Base-by-base conservation (phyloP, 2,797 vertebrate species). In the Spinibarbus caldwelli region DNA sequence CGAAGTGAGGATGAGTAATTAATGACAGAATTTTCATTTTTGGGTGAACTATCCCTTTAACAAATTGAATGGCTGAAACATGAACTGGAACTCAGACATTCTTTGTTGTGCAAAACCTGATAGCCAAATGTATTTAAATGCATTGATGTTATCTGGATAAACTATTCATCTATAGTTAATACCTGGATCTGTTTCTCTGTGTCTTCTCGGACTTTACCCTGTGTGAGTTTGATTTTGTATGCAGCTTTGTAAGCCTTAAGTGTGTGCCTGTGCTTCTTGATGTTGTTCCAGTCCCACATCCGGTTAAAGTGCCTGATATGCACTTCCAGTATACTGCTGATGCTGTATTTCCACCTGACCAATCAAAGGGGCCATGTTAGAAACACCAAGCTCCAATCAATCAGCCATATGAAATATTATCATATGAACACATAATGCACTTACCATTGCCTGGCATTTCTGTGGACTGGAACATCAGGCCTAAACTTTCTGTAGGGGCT, bases 251-350 rank as follows among this genome's bases (percentile, higher is more conserved):
- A 99, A 85, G 86, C 91, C 90, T 93, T 97, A 84, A 99, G 93
- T 87, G 94, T 93, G 19, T 96, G 90, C 12, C 98, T 91, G 83
- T 99, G 98, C 0, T 87, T 90, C 78, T 85, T 93, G 87, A 99
- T 98, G 86, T 93, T 93, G 86, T 86, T 93, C 98, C 98, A 99
- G 0, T 95, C 95, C 97, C 97, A 99, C 97, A 97, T 97, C 52
- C 8, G 94, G 47, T 92, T 94, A 19, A 80, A 59, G 29, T 93
- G 96, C 78, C 91, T 95, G 85, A 99, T 90, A 75, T 97, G 97
- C 82, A 98, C 96, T 91, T 99, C 96, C 86, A 97, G 90, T 84
- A 99, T 94, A 82, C 97, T 96, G 90, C 93, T 93, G 80, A 96
- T 94, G 62, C 93, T 92, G 1, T 99, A 99, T 43, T 89, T 93